Conservation (phyloP, 2,797 vertebrate genomes). For the Urocyon cinereoargenteus region DNA sequence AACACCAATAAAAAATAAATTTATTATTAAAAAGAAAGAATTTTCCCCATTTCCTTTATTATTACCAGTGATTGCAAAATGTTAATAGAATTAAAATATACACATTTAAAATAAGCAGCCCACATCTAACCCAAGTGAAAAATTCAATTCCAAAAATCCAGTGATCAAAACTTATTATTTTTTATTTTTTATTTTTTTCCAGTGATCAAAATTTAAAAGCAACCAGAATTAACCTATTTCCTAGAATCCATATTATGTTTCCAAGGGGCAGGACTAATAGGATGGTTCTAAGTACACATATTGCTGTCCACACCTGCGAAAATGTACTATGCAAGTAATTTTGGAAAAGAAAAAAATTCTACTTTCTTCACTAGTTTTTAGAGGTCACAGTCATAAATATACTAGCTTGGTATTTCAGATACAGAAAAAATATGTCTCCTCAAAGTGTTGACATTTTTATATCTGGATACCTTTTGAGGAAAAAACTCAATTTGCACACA, state of each 20-base stretch:
- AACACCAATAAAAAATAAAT: too few relatives aligned
- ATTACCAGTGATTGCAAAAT: not conserved
- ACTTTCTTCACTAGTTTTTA: not conserved
- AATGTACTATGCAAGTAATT: not conserved
- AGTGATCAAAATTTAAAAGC: not conserved
- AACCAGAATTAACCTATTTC: not conserved
- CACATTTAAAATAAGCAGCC: not conserved
- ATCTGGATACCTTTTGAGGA: not conserved
- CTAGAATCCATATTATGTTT: not conserved
- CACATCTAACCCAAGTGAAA: not conserved
- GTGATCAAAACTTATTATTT: not conserved
- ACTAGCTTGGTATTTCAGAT: not conserved
- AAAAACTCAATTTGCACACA: not conserved
- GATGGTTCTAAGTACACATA: not conserved
- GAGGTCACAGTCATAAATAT: not conserved
- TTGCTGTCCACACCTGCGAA: not conserved
- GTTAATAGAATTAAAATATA: not conserved
- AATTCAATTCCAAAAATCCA: not conserved
- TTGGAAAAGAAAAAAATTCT: not conserved
- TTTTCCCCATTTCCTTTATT: not conserved
- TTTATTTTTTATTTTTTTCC: not conserved
- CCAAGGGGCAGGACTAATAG: not conserved
- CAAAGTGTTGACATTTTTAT: not conserved
- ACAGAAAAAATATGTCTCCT: slow-evolving; percentile 27
- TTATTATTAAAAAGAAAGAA: not conserved